Base-by-base conservation (phyloP, 2,797 vertebrate species). In the Miichthys miiuy region DNA sequence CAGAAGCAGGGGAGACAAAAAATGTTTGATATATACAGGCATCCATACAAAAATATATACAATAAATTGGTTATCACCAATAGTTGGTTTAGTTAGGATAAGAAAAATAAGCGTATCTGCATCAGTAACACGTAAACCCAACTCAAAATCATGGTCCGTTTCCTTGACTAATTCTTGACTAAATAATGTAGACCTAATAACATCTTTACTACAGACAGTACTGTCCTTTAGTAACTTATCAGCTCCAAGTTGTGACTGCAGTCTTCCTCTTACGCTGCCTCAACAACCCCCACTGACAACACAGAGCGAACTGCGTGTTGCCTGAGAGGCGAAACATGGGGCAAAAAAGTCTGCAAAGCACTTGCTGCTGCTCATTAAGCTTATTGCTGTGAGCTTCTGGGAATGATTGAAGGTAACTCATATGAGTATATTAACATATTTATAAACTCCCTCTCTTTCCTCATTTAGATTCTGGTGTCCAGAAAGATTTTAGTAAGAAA, bases 371-470 rank as follows among this genome's bases (percentile, higher is more conserved):
- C 68, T 51, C 1, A 2, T 56, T 20, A 38, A 47, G 38, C 16
- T 61, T 27, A 18, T 9, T 20, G 23, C 55, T 34, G 16, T 41
- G n/a, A 46, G 42, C 27, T 20, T n/a, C 68, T 20, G 57, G 17
- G 38, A 14, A 56, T 27, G 38, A 47, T 2, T 60, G 25, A 41
- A 46, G 25, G 14, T 17, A 75, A 30, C 61, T 21, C n/a, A 50
- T 27, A 50, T 30, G 18, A 56, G 27, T 8, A 64, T 55, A 56
- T 64, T 73, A 64, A 30, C 25, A 38, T 47, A 38, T 52, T 54
- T 17, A 63, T 72, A 38, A 18, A 62, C 12, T 60, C 54, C 3
- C 11, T 6, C 21, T 54, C 51, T 20, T 13, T 30, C 54, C 34
- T 25, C 10, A 25, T 41, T 12, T 38, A 4, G 21, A 55, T 55